Percentiles rank a stretch among this genome's conserved stretches.
Conservation (phyloP, 2,888 invertebrate species). For the Cataglyphis albicans region DNA sequence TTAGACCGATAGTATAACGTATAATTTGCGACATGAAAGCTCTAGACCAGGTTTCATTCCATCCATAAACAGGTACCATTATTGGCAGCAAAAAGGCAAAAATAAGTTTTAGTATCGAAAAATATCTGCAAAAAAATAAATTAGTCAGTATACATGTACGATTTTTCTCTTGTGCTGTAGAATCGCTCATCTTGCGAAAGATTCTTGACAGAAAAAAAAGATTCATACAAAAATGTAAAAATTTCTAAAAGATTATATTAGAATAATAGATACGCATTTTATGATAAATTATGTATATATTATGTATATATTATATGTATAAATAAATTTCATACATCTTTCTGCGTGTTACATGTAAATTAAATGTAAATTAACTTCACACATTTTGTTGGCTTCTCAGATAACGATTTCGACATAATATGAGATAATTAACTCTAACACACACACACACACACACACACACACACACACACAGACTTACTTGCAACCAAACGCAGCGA, state of each 20-base stretch:
- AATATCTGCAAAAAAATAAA: too few relatives aligned
- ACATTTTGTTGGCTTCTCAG: not conserved
- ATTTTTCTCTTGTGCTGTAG: too few relatives aligned
- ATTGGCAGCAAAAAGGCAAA: slow-evolving; percentile 80
- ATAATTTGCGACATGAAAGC: slow-evolving; percentile 86
- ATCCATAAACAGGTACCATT: slow-evolving; percentile 87
- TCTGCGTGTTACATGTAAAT: too few relatives aligned
- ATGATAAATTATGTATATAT: not conserved
- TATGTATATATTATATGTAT: not conserved
- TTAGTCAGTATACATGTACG: too few relatives aligned
- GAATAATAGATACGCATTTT: slow-evolving; percentile 80
- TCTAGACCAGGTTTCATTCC: slow-evolving; percentile 87
- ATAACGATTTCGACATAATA: not conserved
- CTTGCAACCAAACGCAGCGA: slow-evolving; percentile 92
- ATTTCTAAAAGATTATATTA: too few relatives aligned
- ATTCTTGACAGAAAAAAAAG: too few relatives aligned
- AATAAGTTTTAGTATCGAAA: too few relatives aligned
- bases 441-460: not conserved
- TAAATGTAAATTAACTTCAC: not conserved
- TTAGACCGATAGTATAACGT: slow-evolving; percentile 87
- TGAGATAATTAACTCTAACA: not conserved
- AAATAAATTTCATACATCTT: not conserved
- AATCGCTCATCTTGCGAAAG: too few relatives aligned
- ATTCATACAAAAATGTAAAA: too few relatives aligned
- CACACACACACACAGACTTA: slow-evolving; percentile 80